These are phyloP conservation scores for Tridacna crocea DNA, from an alignment of 2,888 invertebrate genomes.

Conservation along the genomic window DNA sequence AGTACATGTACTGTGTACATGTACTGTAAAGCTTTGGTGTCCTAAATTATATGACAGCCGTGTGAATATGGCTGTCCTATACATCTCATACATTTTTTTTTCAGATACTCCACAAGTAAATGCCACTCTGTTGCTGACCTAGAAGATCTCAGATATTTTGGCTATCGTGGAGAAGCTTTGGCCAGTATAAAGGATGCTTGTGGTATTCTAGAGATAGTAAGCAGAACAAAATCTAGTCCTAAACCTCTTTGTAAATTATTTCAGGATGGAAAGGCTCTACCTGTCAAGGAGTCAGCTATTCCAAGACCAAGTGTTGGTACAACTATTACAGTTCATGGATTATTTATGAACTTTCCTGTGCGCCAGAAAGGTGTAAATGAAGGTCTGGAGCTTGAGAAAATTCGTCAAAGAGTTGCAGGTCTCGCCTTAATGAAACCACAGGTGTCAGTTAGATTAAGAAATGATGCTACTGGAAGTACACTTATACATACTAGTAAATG, in stretches of 20 bases:
- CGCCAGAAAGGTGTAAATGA: constrained; percentile 86
- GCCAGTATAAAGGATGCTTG: constrained; percentile 88
- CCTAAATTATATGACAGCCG: no score
- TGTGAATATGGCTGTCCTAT: no score
- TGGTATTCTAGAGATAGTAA: constrained; percentile 87
- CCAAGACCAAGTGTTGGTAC: constrained; percentile 89
- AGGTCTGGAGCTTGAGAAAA: constrained; percentile 87
- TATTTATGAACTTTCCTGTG: constrained; percentile 88
- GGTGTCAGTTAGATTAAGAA: constrained; percentile 89
- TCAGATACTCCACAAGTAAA: constrained; percentile 88
- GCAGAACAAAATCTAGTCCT: constrained; percentile 84
- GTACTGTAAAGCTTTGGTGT: no score
- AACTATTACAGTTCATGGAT: constrained; percentile 89
- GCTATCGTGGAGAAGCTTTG: constrained; percentile 89
- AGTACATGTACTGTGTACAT: no score
- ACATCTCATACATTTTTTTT: constrained; percentile 26
- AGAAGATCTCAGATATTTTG: constrained; percentile 87
- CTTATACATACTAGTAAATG: constrained; percentile 87
- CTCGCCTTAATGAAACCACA: constrained; percentile 88
- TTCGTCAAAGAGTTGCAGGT: constrained; percentile 87
- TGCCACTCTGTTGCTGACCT: constrained; percentile 86
- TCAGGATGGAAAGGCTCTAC: constrained; percentile 85
- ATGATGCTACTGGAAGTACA: constrained; percentile 87
- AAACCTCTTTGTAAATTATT: constrained; percentile 88
- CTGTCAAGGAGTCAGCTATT: constrained; percentile 78